Evolutionary conservation across 2,888 invertebrate species (phyloP).

Genomic region (Ypsolopha sequella): DNA sequence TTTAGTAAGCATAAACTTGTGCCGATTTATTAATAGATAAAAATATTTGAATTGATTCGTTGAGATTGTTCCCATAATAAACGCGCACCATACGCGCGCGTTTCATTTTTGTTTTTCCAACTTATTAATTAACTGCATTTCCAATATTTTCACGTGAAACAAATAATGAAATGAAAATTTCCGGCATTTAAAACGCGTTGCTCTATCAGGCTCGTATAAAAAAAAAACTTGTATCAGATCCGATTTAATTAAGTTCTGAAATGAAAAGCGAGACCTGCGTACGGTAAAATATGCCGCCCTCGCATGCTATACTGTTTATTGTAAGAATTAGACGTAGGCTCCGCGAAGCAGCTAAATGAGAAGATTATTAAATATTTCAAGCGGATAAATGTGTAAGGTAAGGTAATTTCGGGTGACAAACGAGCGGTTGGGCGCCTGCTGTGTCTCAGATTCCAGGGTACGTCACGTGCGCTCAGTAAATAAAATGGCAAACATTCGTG

Average conservation of each 20-base stretch:
- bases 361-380: constrained; percentile 29
- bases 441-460: constrained; percentile 23
- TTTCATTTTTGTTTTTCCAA: too few relatives aligned
- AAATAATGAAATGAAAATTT: too few relatives aligned
- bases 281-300: not conserved
- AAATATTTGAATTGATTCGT: too few relatives aligned
- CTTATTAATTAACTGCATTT: too few relatives aligned
- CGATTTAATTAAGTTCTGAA: constrained; percentile 43
- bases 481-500: constrained; percentile 33
- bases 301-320: not conserved
- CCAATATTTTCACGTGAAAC: too few relatives aligned
- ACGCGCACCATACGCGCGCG: too few relatives aligned
- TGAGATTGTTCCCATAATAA: too few relatives aligned
- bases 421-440: constrained; percentile 45
- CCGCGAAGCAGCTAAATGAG: not conserved
- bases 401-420: constrained; percentile 51
- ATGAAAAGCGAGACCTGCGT: constrained; percentile 37
- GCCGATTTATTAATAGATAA: too few relatives aligned
- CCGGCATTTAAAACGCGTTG: too few relatives aligned
- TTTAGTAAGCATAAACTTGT: too few relatives aligned
- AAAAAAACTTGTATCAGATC: constrained; percentile 29
- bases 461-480: constrained; percentile 49
- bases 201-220: too few relatives aligned
- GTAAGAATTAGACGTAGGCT: not conserved
- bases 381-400: constrained; percentile 28